Evolutionary conservation across 37 sponge, comb jelly and placozoan genomes (phyloP), one percentile per base, ranked within the genome.

Genomic region (Hormiphora californensis): DNA sequence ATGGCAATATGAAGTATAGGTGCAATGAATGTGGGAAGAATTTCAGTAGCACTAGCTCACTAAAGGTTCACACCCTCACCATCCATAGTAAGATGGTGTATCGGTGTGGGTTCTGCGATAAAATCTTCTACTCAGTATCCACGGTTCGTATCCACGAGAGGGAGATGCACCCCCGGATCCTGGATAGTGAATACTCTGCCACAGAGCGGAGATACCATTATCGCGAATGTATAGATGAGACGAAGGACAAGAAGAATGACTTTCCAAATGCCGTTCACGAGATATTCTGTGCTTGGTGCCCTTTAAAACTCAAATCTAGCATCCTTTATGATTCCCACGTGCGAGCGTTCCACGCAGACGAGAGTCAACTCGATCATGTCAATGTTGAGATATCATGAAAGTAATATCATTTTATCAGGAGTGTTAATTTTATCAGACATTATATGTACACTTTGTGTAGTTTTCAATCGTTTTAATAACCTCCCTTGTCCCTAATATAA

Each of bases 11-110:
- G 25, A 31, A 39, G 17, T 36, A 36, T 65, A 35, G 19, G 1
- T 65, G 68, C 34, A 4, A 3, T 21, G 34, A 4, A 36, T 65
- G 68, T 25, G 34, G 34, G 1, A 65, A 65, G 25, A 21, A 7
- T 65, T 65, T 36, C 68, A 65, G 68, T 32, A 65, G 68, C 25
- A 65, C 34, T 5, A 65, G 68, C 19, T 36, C 38, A 36, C 68
- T 65, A 12, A 36, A 65, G 11, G 31, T 36, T 21, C 68, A 65
- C 68, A 36, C 31, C 31, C 31, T 36, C 11, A 65, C 68, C 12
- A 65, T 65, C 19, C 68, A 65, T 65, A 39, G 39, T 7, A 65
- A 65, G 12, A 39, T 65, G 31, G 68, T 21, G 12, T 65, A 36
- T 32, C 68, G 34, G 3, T 65, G 68, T 65, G 68, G 68, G 17